Evolutionary conservation across 2,113 vertebrate species (phyloP), one percentile per base, ranked within the genome.

Genomic region (Corythoichthys haematopterus): DNA sequence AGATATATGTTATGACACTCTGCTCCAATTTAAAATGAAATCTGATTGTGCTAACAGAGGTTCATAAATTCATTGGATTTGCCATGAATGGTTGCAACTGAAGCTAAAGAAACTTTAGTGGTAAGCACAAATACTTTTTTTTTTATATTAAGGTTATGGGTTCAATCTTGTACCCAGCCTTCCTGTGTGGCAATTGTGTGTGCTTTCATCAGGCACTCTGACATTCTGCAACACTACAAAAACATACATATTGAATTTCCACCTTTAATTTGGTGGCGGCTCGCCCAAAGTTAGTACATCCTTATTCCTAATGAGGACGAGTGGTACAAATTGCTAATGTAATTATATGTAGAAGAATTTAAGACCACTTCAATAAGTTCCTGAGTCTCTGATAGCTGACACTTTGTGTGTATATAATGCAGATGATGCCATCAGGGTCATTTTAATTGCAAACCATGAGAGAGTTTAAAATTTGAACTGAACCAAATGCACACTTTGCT

Each of bases 1-100:
- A 55, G 35, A 58, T 71, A 12, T 36, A 1, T 10, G 61, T 48
- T 5, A 85, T 33, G 59, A 43, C 87, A 80, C 3, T 43, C 47
- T 51, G 51, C 40, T 71, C 46, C 12, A 36, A 13, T 66, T 78
- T 37, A 28, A 37, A 55, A 1, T 33, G 67, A n/a, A 15, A 33
- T 47, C 66, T 71, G 51, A 53, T 12, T 12, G 50, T 52, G 50
- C 47, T 15, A 12, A 16, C 50, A n/a, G 16, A 52, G n/a, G 16
- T 52, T 52, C n/a, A 7, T 43, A 4, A 43, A 7, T 43, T 43
- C 40, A 43, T n/a, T 52, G 50, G 15, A 6, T 33, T 55, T 35
- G 6, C n/a, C 6, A n/a, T 51, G 50, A 6, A 51, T 33, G 16
- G 20, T 28, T 53, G 52, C 7, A 53, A 11, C 8, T 33, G 53